A percentile compares a stretch with the other conserved stretches of the same genome.
Evolutionary conservation across 2,113 vertebrate genomes (phyloP).

Genomic region (Origma solitaria): DNA sequence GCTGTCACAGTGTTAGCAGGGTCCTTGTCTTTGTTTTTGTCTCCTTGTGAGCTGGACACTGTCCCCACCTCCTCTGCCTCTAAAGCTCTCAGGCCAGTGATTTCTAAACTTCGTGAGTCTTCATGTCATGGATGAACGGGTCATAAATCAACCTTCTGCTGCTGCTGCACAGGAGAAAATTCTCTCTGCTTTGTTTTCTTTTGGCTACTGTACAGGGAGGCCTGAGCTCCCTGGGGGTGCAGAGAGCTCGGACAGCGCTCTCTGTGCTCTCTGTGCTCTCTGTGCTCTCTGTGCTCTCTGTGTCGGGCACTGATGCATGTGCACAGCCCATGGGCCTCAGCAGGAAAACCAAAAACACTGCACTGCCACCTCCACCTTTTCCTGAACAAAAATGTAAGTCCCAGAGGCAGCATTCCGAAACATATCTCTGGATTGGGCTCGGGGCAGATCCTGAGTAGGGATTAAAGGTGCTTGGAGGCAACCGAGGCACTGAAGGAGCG

Average conservation of each 20-base stretch:
- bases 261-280: too few species aligned
- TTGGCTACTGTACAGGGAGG: too few species aligned
- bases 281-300: too few species aligned
- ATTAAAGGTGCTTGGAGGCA: background rate
- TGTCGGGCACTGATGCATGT: background rate
- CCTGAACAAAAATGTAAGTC: background rate
- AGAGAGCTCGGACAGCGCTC: background rate
- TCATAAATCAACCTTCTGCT: background rate
- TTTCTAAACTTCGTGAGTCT: background rate
- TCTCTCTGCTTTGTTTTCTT: background rate
- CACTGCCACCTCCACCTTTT: background rate
- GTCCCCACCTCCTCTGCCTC: background rate
- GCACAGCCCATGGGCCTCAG: background rate
- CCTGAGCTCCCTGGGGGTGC: background rate
- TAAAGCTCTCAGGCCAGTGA: background rate
- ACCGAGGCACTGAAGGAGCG: background rate
- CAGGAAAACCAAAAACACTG: background rate
- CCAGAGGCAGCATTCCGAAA: background rate
- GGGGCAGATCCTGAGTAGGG: background rate
- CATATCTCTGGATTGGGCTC: background rate
- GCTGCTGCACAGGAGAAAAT: background rate
- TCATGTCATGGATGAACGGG: background rate
- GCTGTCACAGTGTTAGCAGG: background rate
- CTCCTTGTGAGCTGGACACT: background rate
- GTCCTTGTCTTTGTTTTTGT: background rate